Base-by-base conservation (phyloP, 2,113 vertebrate species). In the Cryptotis parvus region DNA sequence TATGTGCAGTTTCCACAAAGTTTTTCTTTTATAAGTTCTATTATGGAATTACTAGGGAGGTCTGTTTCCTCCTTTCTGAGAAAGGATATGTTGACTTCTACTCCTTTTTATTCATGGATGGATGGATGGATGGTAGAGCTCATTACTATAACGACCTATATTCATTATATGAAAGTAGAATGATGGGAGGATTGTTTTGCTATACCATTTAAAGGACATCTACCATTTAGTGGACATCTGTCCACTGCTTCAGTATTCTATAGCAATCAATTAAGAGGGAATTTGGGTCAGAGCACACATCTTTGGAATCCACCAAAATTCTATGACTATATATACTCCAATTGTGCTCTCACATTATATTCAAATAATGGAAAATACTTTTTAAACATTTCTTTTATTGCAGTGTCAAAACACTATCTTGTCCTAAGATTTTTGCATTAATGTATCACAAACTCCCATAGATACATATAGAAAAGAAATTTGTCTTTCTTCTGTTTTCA, bases 351-450 rank as follows among this genome's bases (percentile, higher is more conserved):
- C 78, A 2, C 12, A 33, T 15, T 82, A 27, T 29, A 69, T 6
- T 39, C 26, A 78, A 90, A 86, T 87, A 35, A 83, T 20, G 10
- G 9, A 58, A 83, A 69, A 1, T 75, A 79, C 49, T 84, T 87
- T 31, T 7, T 39, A 92, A 90, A n/a, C 35, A 69, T 81, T 69
- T 83, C 10, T 87, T 26, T 79, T 75, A 61, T 16, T 92, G 61
- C 79, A 1, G 68, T 15, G 74, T 39, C 18, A 80, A 45, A 20
- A 9, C n/a, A 4, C n/a, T 77, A 26, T 12, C 5, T 91, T 20
- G 31, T 26, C 79, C 45, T 87, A 20, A 35, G 12, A 68, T 84
- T 84, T 63, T n/a, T 55, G 18, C 39, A 52, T 35, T 2, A 0
- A 9, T 61, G 24, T 33, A 41, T 6, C 24, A 61, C 29, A 80